Percentiles rank a stretch among this genome's conserved stretches.
Evolutionary conservation across 2,113 vertebrate species (phyloP).

Genomic region (Struthidea cinerea): DNA sequence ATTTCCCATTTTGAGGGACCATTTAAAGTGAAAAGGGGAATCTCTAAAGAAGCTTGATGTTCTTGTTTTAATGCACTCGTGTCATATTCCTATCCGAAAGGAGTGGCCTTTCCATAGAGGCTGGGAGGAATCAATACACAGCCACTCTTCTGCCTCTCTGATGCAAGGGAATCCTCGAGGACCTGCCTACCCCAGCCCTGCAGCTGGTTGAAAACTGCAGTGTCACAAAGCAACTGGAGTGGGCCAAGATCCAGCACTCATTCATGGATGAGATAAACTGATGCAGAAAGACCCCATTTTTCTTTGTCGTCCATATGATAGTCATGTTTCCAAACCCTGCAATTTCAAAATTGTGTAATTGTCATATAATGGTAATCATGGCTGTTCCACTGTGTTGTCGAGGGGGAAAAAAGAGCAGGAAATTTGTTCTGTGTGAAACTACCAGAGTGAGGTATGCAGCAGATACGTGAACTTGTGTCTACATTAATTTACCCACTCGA

Average conservation of each 20-base stretch:
- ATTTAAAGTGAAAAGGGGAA: neutral
- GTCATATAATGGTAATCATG: slow-evolving; percentile 20
- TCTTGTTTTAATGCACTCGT: neutral
- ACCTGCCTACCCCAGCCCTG: neutral
- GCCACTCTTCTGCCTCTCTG: neutral
- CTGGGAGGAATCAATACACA: neutral
- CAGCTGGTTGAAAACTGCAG: neutral
- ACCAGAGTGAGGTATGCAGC: neutral
- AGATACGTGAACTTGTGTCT: slow-evolving; percentile 1
- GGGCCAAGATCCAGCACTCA: neutral
- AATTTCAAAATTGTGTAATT: slow-evolving; percentile 54
- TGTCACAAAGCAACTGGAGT: neutral
- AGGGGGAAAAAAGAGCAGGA: neutral
- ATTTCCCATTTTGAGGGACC: neutral
- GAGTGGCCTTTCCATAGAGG: neutral
- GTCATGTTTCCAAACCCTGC: slow-evolving; percentile 31
- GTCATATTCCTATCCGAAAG: neutral
- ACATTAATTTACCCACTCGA: slow-evolving; percentile 16
- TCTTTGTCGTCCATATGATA: neutral
- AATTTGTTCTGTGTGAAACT: slow-evolving; percentile 23
- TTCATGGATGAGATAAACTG: neutral
- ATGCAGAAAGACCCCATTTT: neutral
- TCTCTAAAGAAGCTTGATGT: neutral
- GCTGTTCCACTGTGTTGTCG: slow-evolving; percentile 21
- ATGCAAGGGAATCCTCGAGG: fast-evolving